Base-by-base conservation (phyloP, 2,113 vertebrate genomes). In the Notarius lentiginosus region DNA sequence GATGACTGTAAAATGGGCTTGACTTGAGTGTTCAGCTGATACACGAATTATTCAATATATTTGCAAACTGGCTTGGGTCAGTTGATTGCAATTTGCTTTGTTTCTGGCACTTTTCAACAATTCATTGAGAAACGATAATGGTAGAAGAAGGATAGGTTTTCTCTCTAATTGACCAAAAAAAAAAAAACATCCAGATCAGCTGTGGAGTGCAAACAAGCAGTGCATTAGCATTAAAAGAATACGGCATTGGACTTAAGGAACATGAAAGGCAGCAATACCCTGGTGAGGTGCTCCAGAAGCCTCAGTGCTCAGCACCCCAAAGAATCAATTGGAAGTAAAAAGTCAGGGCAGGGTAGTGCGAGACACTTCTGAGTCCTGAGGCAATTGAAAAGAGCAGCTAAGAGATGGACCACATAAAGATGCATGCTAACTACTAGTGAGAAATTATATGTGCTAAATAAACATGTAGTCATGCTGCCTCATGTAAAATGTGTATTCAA, bases 251-350 rank as follows among this genome's bases (percentile, higher is more conserved):
- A 84, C 85, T 91, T 90, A 87, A 79, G 58, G 60, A 90, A 92
- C 92, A 93, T 93, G 88, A 93, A 93, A 93, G 91, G 84, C 86
- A 84, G 89, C 82, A 92, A 92, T 93, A 88, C 88, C 68, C 88
- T 89, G 90, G 86, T 41, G 73, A 92, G 91, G 89, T 85, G 84
- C 88, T 91, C 87, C 27, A 24, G 84, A 89, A 88, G 89, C 83
- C 91, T 90, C 89, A 92, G 87, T 79, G 73, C 87, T 87, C 85
- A 70, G 83, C 87, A 89, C 85, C 84, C 84, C 60, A 77, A 85
- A 22, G 85, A 90, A 93, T 94, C 89, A 88, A 93, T 92, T 89
- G 87, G 60, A 81, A 70, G 89, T 87, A 87, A 79, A 89, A 68
- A 63, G 88, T 84, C 85, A 88, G 86, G 88, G 89, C 88, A 91